Evolutionary conservation across 2,888 invertebrate genomes (phyloP).

Genomic region (Achlya flavicornis): DNA sequence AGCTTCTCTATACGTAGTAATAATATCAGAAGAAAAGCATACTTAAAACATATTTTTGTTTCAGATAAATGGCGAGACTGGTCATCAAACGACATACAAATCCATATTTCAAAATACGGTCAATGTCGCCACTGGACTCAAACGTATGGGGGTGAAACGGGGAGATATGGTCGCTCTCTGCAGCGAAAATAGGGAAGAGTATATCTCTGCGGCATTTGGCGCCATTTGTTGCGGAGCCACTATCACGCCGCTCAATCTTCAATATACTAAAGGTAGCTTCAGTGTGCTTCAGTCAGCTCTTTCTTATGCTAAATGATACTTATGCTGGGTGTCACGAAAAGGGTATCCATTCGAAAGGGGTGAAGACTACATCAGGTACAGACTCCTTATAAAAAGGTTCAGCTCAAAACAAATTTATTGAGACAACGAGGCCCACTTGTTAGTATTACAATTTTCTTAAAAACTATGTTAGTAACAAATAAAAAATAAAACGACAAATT

Average conservation of each 20-base stretch:
- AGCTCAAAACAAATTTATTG: too few relatives aligned
- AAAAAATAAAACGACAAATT: too few relatives aligned
- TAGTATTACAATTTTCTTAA: too few relatives aligned
- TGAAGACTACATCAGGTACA: too few relatives aligned
- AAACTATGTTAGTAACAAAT: too few relatives aligned
- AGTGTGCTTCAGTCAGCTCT: background rate
- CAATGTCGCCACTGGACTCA: conserved; percentile 77
- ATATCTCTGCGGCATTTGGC: conserved; percentile 74
- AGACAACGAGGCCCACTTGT: too few relatives aligned
- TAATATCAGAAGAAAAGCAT: too few relatives aligned
- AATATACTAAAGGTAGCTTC: conserved; percentile 73
- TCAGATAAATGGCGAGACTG: conserved; percentile 83
- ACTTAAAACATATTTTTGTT: conserved; percentile 22
- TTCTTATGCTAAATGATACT: background rate
- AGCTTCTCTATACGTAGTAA: too few relatives aligned
- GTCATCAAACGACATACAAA: conserved; percentile 71
- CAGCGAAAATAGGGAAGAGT: conserved; percentile 85
- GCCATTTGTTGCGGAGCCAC: conserved; percentile 81
- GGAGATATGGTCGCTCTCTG: conserved; percentile 83
- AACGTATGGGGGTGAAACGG: conserved; percentile 66
- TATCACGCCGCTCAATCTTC: conserved; percentile 83
- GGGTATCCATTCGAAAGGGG: too few relatives aligned
- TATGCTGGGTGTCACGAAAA: background rate
- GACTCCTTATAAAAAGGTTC: too few relatives aligned
- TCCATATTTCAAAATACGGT: conserved; percentile 77